Conservation (phyloP, 2,888 invertebrate genomes). For the Mimas tiliae region DNA sequence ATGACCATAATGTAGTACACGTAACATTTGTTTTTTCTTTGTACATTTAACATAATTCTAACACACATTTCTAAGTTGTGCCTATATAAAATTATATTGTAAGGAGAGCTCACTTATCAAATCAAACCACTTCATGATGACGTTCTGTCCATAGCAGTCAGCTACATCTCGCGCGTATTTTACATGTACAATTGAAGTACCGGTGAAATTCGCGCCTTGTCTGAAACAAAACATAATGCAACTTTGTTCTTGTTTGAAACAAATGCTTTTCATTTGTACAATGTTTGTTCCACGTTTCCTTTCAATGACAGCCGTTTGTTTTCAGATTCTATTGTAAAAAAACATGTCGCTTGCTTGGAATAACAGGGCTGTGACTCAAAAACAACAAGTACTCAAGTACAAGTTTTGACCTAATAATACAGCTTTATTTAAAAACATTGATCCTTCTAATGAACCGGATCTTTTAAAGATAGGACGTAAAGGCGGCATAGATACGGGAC, state of each 20-base stretch:
- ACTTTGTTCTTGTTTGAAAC: slow-evolving; percentile 33
- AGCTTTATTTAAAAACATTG: too few species aligned
- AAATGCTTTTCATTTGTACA: not conserved
- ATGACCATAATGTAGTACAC: too few species aligned
- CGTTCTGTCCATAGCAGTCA: slow-evolving; percentile 75
- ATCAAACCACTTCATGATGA: slow-evolving; percentile 82
- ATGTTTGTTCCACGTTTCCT: not conserved
- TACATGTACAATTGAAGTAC: slow-evolving; percentile 73
- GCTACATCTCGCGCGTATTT: slow-evolving; percentile 74
- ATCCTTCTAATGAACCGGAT: too few species aligned
- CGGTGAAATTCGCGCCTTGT: slow-evolving; percentile 71
- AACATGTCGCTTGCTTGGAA: not conserved
- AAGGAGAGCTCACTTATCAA: slow-evolving; percentile 69
- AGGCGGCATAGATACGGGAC: too few species aligned
- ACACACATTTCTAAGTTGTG: not conserved
- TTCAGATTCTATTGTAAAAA: slow-evolving; percentile 4
- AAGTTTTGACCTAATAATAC: too few species aligned
- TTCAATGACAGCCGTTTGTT: slow-evolving; percentile 2
- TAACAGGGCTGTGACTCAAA: too few species aligned
- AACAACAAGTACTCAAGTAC: too few species aligned
- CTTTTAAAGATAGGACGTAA: too few species aligned
- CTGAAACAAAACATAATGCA: slow-evolving; percentile 55
- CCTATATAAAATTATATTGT: too few species aligned
- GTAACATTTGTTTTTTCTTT: too few species aligned
- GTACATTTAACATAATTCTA: too few species aligned